Evolutionary conservation across 2,797 vertebrate genomes (phyloP).

Genomic region (Pelochelys cantorii): DNA sequence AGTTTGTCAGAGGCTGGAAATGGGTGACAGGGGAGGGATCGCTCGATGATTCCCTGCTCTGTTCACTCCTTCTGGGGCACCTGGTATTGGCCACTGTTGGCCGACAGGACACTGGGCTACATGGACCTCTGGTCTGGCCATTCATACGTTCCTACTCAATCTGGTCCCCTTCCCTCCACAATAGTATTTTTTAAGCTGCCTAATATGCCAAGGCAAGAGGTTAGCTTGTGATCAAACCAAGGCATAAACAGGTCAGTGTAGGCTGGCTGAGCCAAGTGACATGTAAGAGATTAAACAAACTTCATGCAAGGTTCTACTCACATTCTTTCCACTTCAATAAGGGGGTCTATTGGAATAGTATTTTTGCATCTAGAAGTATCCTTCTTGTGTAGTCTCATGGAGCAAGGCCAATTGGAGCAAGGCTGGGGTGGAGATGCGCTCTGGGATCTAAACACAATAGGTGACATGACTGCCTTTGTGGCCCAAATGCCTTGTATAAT

Average conservation of each 20-base stretch:
- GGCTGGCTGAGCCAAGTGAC: not conserved
- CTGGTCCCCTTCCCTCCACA: not conserved
- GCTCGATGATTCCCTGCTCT: too few species aligned
- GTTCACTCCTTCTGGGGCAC: too few species aligned
- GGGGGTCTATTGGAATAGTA: too few species aligned
- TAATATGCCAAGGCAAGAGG: not conserved
- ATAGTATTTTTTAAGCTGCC: not conserved
- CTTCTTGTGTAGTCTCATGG: not conserved
- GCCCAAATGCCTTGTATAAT: not conserved
- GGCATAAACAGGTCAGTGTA: not conserved
- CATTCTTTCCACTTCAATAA: not conserved
- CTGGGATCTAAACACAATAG: not conserved
- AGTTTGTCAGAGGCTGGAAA: too few species aligned
- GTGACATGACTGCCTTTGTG: not conserved
- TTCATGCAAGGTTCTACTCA: not conserved
- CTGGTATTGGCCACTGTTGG: too few species aligned
- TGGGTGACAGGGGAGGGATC: too few species aligned
- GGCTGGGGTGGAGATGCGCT: not conserved
- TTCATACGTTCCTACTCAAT: not conserved
- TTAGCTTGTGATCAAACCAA: not conserved
- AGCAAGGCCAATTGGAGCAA: not conserved
- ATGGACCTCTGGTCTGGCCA: too few species aligned
- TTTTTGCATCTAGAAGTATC: not conserved
- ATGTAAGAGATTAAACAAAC: not conserved
- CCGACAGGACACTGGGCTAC: too few species aligned